Evolutionary conservation across 2,113 vertebrate species (phyloP).

Genomic region (Myiagra hebetior): DNA sequence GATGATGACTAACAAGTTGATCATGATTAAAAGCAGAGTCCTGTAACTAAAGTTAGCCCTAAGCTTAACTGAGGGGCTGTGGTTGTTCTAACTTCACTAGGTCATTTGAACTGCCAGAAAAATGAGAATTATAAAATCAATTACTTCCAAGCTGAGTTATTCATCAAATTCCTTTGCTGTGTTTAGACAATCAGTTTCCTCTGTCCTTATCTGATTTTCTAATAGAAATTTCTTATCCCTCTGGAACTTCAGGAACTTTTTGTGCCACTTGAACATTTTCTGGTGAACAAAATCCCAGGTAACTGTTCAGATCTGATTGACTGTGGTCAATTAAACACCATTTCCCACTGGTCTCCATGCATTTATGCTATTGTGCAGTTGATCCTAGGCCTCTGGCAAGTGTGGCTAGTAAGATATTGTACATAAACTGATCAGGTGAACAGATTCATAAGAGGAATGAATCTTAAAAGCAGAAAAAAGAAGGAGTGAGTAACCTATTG

Average conservation of each 20-base stretch:
- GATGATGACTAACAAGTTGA: slow-evolving; percentile 59
- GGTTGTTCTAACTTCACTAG: not conserved
- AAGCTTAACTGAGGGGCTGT: not conserved
- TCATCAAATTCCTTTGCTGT: not conserved
- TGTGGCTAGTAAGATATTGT: not conserved
- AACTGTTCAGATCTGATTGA: not conserved
- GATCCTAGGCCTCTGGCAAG: not conserved
- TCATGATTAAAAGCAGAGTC: slow-evolving; percentile 60
- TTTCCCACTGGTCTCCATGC: not conserved
- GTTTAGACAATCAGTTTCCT: not conserved
- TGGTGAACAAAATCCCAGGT: not conserved
- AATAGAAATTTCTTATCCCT: not conserved
- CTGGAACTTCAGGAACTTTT: not conserved
- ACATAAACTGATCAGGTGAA: not conserved
- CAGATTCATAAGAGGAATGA: not conserved
- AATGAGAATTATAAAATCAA: slow-evolving; percentile 17
- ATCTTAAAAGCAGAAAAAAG: not conserved
- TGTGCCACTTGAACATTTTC: not conserved
- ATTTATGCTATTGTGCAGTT: not conserved
- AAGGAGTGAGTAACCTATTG: not conserved
- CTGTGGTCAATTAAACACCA: not conserved
- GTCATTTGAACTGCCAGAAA: slow-evolving; percentile 1
- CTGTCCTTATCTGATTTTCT: slow-evolving; percentile 1
- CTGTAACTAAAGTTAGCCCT: slow-evolving; percentile 26
- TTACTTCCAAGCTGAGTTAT: slow-evolving; percentile 23